Conservation (phyloP, 1,140 invertebrate genomes). For the Bombus fervidus region DNA sequence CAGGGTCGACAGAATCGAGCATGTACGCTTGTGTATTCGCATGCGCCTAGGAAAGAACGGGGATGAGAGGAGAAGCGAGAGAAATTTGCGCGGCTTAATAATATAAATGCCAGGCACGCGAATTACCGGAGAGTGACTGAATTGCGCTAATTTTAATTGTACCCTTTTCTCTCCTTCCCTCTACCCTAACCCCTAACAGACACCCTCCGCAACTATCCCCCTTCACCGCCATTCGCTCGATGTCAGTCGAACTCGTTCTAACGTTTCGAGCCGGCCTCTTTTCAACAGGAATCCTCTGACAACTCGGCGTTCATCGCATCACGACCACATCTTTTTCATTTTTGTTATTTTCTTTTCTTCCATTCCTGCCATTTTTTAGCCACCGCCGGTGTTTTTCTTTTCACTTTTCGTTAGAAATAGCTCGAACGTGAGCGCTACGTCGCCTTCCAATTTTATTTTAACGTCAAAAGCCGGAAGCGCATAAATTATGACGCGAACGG, state of each 20-base stretch:
- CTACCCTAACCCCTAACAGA: conserved; percentile 15
- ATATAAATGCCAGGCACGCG: conserved; percentile 78
- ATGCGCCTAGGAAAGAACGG: conserved; percentile 7
- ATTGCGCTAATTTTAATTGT: conserved; percentile 81
- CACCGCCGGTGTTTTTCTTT: not conserved
- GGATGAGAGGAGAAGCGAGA: conserved; percentile 47
- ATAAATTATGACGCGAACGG: conserved; percentile 61
- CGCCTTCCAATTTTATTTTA: conserved; percentile 43
- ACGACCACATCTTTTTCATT: conserved; percentile 51
- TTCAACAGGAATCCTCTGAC: conserved; percentile 26
- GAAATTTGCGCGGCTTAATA: conserved; percentile 77
- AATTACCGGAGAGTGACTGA: conserved; percentile 77
- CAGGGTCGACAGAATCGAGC: conserved; percentile 18
- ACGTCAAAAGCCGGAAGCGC: conserved; percentile 55
- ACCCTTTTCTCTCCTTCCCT: conserved; percentile 64
- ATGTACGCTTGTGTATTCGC: conserved; percentile 14
- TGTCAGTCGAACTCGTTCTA: conserved; percentile 26
- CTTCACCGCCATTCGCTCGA: not conserved
- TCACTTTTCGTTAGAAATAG: not conserved
- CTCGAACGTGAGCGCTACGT: not conserved
- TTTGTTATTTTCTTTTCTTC: not conserved
- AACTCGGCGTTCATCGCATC: not conserved
- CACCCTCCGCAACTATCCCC: not conserved
- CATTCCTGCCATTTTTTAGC: not conserved
- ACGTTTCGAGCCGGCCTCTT: conserved; percentile 12